Percentiles rank a stretch among this genome's conserved stretches.
These are phyloP conservation scores for Pseudomugil tenellus DNA, from an alignment of 2,797 vertebrate genomes.

Conservation along the genomic window DNA sequence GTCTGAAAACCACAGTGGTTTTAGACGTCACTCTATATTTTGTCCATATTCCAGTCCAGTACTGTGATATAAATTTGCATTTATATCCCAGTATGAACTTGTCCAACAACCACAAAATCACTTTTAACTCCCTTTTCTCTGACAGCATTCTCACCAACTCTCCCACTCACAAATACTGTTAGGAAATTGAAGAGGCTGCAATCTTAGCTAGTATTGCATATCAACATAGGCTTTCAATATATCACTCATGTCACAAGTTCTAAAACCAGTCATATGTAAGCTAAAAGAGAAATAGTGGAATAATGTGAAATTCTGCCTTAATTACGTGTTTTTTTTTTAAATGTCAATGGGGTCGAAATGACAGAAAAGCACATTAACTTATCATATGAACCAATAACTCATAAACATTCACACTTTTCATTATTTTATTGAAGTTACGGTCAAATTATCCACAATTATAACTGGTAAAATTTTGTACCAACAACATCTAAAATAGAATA, in stretches of 20 bases:
- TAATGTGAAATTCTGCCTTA: not conserved
- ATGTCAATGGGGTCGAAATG: not conserved
- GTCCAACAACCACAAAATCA: not conserved
- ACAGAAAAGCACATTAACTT: not conserved
- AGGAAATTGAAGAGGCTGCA: not conserved
- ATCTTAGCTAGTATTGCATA: slow-evolving; percentile 1
- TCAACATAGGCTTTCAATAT: not conserved
- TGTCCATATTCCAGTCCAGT: not conserved
- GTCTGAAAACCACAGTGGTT: slow-evolving; percentile 4
- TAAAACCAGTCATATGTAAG: not conserved
- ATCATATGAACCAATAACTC: not conserved
- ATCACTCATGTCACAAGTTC: not conserved
- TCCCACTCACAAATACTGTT: slow-evolving; percentile 1
- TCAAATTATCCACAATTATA: not conserved
- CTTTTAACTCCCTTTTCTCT: not conserved
- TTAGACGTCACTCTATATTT: not conserved
- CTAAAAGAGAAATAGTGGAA: not conserved
- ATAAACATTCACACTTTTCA: not conserved
- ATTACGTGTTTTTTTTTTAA: not conserved
- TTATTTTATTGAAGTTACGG: not conserved
- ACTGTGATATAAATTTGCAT: no score
- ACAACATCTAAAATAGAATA: no score
- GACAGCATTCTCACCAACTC: slow-evolving; percentile 5
- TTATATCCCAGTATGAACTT: not conserved
- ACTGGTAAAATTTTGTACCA: not conserved